A percentile compares a stretch with the other conserved stretches of the same genome.
phyloP scores from a whole-genome alignment of 1,140 invertebrate species.

The Heliconius nattereri region DNA sequence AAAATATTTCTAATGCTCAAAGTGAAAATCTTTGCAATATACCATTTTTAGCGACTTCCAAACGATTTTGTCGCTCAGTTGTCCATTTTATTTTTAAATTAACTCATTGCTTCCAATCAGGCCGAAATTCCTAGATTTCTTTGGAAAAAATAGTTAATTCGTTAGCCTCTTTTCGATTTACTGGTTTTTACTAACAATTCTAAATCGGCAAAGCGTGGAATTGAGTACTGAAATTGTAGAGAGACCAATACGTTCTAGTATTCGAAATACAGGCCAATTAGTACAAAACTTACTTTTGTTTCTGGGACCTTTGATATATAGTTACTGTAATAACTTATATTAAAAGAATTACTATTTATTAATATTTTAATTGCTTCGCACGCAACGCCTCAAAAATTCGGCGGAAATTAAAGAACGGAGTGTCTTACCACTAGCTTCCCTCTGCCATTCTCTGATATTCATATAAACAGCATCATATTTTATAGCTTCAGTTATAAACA shows the following conservation, averaged over 20 bases:
- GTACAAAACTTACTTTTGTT: not conserved
- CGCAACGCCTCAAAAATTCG: too few relatives aligned
- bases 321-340: not conserved
- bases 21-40: not conserved
- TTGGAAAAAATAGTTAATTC: slow-evolving; percentile 39
- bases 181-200: slow-evolving; percentile 26
- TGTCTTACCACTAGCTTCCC: too few relatives aligned
- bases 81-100: slow-evolving; percentile 50
- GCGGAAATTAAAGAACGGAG: too few relatives aligned
- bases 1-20: not conserved
- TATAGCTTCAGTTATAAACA: too few relatives aligned
- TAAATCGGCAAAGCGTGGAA: slow-evolving; percentile 9
- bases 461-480: too few relatives aligned
- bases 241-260: not conserved
- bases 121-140: slow-evolving; percentile 33
- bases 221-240: not conserved
- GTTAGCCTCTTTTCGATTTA: slow-evolving; percentile 39
- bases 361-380: too few relatives aligned
- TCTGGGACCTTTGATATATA: not conserved
- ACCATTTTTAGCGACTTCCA: slow-evolving; percentile 28
- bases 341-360: too few relatives aligned
- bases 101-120: slow-evolving; percentile 47
- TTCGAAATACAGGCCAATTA: not conserved
- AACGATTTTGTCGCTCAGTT: slow-evolving; percentile 46
- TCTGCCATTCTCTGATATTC: too few relatives aligned